phyloP scores from a whole-genome alignment of 2,113 vertebrate species.

The Leucoraja erinaceus region DNA sequence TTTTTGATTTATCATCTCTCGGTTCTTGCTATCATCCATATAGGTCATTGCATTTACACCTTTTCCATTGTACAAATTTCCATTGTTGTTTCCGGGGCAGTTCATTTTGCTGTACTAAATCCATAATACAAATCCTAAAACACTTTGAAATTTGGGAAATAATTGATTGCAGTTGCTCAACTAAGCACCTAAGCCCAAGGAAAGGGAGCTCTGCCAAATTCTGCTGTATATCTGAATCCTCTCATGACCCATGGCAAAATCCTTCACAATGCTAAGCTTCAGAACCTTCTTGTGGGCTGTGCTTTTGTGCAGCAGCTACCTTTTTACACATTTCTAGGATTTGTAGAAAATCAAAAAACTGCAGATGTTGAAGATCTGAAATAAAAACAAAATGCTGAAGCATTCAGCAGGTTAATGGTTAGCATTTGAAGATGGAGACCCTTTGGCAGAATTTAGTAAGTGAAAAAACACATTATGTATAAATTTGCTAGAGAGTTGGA shows the following conservation, averaged over 20 bases:
- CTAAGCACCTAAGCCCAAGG: neutral
- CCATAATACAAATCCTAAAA: neutral
- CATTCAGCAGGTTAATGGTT: too few species aligned
- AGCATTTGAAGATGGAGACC: too few species aligned
- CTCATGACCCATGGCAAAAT: neutral
- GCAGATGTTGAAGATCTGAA: too few species aligned
- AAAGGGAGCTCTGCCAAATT: neutral
- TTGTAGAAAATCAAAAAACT: too few species aligned
- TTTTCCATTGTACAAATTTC: constrained; percentile 36
- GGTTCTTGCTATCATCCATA: neutral
- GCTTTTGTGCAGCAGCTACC: too few species aligned
- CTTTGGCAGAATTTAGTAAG: too few species aligned
- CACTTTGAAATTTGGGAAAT: neutral
- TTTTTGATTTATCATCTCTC: neutral
- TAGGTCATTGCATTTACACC: neutral
- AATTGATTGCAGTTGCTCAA: neutral
- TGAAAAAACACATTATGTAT: too few species aligned
- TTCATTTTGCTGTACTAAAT: constrained; percentile 43
- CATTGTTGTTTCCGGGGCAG: constrained; percentile 44
- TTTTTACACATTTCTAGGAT: too few species aligned
- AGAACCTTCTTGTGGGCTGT: too few species aligned
- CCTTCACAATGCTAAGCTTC: neutral
- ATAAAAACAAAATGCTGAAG: too few species aligned
- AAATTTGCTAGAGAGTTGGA: too few species aligned
- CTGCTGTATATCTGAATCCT: neutral